Evolutionary conservation across 2,888 invertebrate genomes (phyloP).

Genomic region (Meloe dianella): DNA sequence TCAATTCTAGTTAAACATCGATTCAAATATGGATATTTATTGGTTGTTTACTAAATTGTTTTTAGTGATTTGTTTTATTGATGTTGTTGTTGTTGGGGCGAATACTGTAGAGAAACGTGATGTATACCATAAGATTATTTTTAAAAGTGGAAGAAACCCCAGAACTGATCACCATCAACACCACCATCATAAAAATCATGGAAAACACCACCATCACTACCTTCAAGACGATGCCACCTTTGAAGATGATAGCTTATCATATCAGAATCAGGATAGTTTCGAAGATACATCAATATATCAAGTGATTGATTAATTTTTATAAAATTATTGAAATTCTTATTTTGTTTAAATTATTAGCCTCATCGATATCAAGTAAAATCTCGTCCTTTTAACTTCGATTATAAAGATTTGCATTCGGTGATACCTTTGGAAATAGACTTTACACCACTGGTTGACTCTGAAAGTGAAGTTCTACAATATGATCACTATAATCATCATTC

Average conservation of each 20-base stretch:
- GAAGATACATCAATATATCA: not conserved
- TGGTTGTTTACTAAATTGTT: conserved; percentile 3
- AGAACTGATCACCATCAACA: conserved; percentile 13
- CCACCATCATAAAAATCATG: not conserved
- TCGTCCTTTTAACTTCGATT: not conserved
- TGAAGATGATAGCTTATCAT: not conserved
- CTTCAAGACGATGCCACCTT: conserved; percentile 6
- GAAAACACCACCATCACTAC: conserved; percentile 11
- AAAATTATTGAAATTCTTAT: not conserved
- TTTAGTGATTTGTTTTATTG: conserved; percentile 3
- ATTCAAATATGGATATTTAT: not conserved
- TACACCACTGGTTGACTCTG: not conserved
- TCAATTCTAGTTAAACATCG: not conserved
- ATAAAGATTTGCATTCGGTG: not conserved
- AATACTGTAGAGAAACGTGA: conserved; percentile 14
- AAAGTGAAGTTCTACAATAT: not conserved
- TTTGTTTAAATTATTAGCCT: not conserved
- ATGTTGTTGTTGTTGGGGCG: conserved; percentile 1
- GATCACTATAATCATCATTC: not conserved
- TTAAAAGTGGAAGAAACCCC: conserved; percentile 10
- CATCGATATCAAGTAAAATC: conserved; percentile 11
- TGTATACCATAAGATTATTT: conserved; percentile 20
- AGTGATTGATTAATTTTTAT: not conserved
- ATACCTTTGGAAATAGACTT: not conserved
- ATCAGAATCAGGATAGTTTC: not conserved